Percentiles rank a stretch among this genome's conserved stretches.
Conservation (phyloP, 2,113 vertebrate species). For the Oreochromis spilurus region DNA sequence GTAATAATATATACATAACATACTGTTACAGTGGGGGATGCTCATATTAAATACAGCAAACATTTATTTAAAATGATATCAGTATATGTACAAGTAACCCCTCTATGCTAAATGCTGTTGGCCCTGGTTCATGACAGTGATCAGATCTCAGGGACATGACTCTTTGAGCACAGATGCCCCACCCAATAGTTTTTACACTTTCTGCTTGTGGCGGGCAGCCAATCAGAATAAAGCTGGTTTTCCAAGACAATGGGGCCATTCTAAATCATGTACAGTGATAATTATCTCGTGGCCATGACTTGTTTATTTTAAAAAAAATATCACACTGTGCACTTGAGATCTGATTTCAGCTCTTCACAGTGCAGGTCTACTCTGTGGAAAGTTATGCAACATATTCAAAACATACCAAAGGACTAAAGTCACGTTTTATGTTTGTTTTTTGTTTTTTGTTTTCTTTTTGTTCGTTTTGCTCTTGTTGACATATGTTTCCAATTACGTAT, state of each 20-base stretch:
- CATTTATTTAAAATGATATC: background rate
- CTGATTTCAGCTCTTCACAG: background rate
- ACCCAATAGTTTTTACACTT: background rate
- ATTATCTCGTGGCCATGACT: background rate
- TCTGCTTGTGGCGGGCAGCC: background rate
- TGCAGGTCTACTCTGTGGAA: background rate
- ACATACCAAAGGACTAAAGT: background rate
- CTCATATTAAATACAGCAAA: background rate
- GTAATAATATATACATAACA: background rate
- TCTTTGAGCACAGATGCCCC: background rate
- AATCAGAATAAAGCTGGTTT: background rate
- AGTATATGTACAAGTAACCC: background rate
- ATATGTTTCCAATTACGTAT: accelerated
- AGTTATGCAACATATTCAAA: background rate
- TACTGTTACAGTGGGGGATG: background rate
- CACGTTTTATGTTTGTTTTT: background rate
- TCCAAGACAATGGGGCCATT: background rate
- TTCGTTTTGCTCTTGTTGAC: background rate
- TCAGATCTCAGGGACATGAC: background rate
- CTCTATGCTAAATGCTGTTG: background rate
- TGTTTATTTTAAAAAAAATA: background rate
- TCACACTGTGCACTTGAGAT: background rate
- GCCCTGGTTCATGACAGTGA: background rate
- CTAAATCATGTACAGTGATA: background rate
- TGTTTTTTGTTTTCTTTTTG: background rate